Evolutionary conservation across 2,113 vertebrate genomes (phyloP).

Genomic region (Macrotis lagotis): DNA sequence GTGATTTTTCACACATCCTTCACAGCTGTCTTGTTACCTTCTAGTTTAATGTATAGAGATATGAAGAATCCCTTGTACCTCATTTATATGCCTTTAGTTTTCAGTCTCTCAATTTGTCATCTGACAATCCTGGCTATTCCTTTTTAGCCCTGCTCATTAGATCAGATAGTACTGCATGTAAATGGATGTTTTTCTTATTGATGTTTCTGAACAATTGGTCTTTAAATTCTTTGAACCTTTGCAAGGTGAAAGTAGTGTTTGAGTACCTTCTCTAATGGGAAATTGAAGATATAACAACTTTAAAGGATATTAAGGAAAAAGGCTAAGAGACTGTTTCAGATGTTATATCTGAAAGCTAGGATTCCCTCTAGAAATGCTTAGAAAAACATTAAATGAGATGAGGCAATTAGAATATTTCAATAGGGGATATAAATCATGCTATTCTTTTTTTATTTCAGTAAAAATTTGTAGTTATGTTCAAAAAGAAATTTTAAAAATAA

Average conservation of each 20-base stretch:
- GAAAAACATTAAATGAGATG: background rate
- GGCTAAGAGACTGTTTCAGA: background rate
- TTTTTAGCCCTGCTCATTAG: constrained; percentile 63
- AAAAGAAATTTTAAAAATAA: constrained; percentile 4
- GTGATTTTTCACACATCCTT: constrained; percentile 70
- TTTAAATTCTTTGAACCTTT: constrained; percentile 63
- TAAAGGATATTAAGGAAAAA: background rate
- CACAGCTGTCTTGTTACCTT: constrained; percentile 75
- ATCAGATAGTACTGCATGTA: constrained; percentile 63
- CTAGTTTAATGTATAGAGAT: constrained; percentile 69
- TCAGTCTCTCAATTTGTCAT: constrained; percentile 55
- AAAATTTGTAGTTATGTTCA: background rate
- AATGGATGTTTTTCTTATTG: constrained; percentile 43
- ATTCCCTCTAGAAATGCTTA: constrained; percentile 1
- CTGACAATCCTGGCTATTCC: constrained; percentile 59
- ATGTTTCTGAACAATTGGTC: constrained; percentile 53
- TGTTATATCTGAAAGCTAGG: background rate
- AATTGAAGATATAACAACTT: constrained; percentile 1
- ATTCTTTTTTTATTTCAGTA: constrained; percentile 27
- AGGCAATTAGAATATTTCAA: background rate
- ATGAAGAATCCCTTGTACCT: constrained; percentile 63
- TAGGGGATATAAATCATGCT: background rate
- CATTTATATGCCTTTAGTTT: constrained; percentile 69
- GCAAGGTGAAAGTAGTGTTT: constrained; percentile 12
- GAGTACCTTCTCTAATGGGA: constrained; percentile 28